Percentiles rank a stretch among this genome's conserved stretches.
These are phyloP conservation scores for Zelostemma sp. DNA, from an alignment of 1,140 invertebrate species.

Conservation along the genomic window DNA sequence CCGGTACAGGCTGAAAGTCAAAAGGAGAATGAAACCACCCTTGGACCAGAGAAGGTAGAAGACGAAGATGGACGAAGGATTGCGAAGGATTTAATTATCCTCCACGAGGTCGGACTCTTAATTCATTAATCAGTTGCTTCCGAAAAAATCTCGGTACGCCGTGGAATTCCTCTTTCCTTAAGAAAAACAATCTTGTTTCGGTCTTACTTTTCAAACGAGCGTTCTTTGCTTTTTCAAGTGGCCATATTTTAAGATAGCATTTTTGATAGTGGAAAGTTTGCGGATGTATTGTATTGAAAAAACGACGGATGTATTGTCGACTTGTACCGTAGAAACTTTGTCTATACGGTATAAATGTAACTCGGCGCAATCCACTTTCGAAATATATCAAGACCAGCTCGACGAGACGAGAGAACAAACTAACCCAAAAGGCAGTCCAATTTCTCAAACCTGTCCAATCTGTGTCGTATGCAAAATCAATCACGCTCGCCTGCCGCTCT, in stretches of 20 bases:
- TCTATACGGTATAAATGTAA: conserved; percentile 8
- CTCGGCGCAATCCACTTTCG: conserved; percentile 31
- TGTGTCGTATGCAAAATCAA: conserved; percentile 72
- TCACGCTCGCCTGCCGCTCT: conserved; percentile 55
- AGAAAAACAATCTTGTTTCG: not conserved
- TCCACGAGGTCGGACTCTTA: conserved; percentile 47
- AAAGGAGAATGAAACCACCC: conserved; percentile 41
- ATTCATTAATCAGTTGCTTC: conserved; percentile 45
- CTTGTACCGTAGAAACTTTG: not conserved
- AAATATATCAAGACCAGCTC: conserved; percentile 37
- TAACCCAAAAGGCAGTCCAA: conserved; percentile 65
- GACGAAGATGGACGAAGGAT: conserved; percentile 45
- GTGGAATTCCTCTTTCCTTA: not conserved
- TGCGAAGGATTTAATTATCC: conserved; percentile 50
- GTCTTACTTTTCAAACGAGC: no score
- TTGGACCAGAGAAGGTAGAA: conserved; percentile 4
- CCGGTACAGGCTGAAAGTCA: conserved; percentile 45
- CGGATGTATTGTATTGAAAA: no score
- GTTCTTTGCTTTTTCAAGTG: no score
- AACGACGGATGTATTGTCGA: no score
- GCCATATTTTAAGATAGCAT: no score
- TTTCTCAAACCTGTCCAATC: conserved; percentile 72
- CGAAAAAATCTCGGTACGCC: not conserved
- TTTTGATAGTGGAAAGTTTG: no score
- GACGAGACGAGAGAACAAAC: conserved; percentile 47